Evolutionary conservation across 2,113 vertebrate genomes (phyloP), one percentile per base, ranked within the genome.

Genomic region (Fulica atra): DNA sequence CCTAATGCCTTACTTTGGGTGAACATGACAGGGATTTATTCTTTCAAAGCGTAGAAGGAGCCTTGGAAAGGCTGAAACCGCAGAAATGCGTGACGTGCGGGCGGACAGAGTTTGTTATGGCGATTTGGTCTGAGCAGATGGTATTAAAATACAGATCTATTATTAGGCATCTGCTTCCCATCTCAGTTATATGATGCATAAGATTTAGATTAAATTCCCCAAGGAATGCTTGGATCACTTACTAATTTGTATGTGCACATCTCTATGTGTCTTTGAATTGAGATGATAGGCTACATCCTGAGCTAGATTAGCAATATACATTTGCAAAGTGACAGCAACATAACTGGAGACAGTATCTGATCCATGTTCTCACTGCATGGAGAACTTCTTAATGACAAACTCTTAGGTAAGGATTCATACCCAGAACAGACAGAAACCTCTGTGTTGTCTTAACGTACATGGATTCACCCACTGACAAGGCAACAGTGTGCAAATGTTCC

Each of bases 121-220:
- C 59, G 89, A 96, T 94, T 93, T 3, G 7, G 26, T 94, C 66
- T 77, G 72, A 95, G 89, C 92, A 96, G 92, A 97, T 96, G 96
- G 91, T 60, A 88, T 95, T 95, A 89, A 81, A 97, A 95, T 79
- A 89, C 76, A 90, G 61, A 92, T 92, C 89, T 97, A 82, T 96
- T 97, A 96, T 95, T 94, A 92, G 91, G 63, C 93, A 96, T 95
- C 95, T 97, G 95, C 69, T 97, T 93, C 87, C 66, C 56, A 70
- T 92, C 91, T 84, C 80, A 31, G 65, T 90, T 79, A 69, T 91
- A 63, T 7, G 15, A 95, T 84, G 77, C 0, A 0, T 80, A 87
- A 79, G 70, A 33, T 65, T 88, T 66, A 68, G 81, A 93, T 82
- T 92, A 82, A 95, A 96, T 72, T 92, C 87, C 95, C 87, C 31